Conservation (phyloP, 2,797 vertebrate species). For the Graptemys geographica region DNA sequence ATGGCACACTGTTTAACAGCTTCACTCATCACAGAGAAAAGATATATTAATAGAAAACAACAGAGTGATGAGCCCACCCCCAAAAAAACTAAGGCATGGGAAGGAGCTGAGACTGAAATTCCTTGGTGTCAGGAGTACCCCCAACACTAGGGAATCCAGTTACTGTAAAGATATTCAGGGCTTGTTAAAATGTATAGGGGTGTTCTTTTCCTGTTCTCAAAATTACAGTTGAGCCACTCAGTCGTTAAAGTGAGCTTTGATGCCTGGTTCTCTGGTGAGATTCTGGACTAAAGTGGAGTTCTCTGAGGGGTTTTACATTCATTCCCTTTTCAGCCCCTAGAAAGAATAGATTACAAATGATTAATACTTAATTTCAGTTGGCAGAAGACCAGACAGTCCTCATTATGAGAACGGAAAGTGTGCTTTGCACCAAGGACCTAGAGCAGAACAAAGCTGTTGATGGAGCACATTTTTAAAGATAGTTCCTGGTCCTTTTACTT, state of each 20-base stretch:
- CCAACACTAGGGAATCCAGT: fast-evolving
- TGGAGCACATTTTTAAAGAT: background rate
- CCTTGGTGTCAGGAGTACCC: background rate
- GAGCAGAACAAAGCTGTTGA: background rate
- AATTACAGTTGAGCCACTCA: background rate
- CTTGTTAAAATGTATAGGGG: background rate
- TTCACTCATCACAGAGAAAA: background rate
- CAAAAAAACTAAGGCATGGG: background rate
- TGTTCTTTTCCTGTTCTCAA: background rate
- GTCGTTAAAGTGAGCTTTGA: background rate
- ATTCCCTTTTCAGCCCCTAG: fast-evolving
- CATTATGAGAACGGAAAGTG: background rate
- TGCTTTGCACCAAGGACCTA: background rate
- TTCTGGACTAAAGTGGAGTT: background rate
- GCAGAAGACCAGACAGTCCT: background rate
- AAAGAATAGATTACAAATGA: background rate
- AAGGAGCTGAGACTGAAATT: background rate
- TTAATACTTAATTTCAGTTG: background rate
- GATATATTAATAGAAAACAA: background rate
- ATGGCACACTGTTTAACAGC: background rate
- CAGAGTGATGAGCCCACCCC: background rate
- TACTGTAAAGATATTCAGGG: background rate
- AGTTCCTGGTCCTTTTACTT: background rate
- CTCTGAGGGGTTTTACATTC: background rate
- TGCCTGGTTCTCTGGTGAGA: background rate